Base-by-base conservation (phyloP, 2,888 invertebrate species). In the Orthosia gothica region DNA sequence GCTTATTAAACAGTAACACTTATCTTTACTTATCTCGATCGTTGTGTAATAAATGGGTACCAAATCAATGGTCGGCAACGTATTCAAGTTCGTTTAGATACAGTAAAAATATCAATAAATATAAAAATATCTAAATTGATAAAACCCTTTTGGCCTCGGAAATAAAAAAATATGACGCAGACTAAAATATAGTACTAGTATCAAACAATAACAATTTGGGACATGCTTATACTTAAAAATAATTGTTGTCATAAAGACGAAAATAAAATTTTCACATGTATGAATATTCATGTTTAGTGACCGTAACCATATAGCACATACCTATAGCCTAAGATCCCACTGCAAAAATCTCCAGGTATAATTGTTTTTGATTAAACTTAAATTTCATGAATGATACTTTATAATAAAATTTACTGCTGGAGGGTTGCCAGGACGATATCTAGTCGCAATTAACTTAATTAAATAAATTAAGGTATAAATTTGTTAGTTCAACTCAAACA, bases 201-300 rank as follows among this genome's bases (percentile, higher is more conserved):
- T 52, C 40, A 15, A 55, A 54, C 54, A 76, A 54, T 67, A 54
- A 78, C 64, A 54, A 50, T 63, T 61, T 61, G 45, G 58, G 57
- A 45, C 77, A 68, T 18, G 15, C 45, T 76, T 76, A 64, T 47
- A 55, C 68, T 82, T 82, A 59, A 77, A 79, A 82, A 26, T 82
- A 61, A 82, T 82, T 77, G 64, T 59, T 68, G 55, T 62, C 61
- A 78, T 82, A 65, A 23, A 78, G 54, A 32, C 72, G 15, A 70
- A 58, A 54, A 61, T 80, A 65, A 68, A 52, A 72, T 61, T 40
- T 67, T 71, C 50, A 57, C 45, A 57, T 61, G 15, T 54, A 83
- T 72, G 59, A 80, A 83, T 80, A 80, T 83, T 83, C 49, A 80
- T 73, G 20, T n/a, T n/a, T 16, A 40, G 45, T 54, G 55, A 40